Percentiles rank a stretch among this genome's conserved stretches.
These are phyloP conservation scores for Micromussa lordhowensis DNA, from an alignment of 92 coral and sea anemone species.

Conservation along the genomic window DNA sequence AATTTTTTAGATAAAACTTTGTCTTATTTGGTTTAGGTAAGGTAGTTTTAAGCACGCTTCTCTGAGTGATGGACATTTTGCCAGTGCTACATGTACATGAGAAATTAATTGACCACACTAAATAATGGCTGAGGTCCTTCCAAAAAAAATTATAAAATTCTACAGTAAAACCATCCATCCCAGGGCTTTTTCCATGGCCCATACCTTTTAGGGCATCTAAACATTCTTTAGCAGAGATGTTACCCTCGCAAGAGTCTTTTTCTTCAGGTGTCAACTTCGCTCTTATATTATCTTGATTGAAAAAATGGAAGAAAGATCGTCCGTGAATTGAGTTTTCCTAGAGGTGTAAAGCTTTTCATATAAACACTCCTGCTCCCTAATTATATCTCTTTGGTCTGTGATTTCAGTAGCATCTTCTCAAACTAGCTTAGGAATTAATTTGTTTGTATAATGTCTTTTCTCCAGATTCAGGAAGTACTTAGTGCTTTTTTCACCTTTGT, in stretches of 20 bases:
- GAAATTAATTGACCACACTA: no score
- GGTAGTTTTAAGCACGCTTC: no score
- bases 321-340: neutral
- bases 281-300: conserved; percentile 9
- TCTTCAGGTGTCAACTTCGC: conserved; percentile 25
- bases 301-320: neutral
- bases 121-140: no score
- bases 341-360: conserved; percentile 24
- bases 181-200: no score
- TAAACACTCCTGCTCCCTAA: conserved; percentile 21
- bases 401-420: no score
- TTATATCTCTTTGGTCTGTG: no score
- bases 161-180: no score
- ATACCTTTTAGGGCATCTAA: conserved; percentile 41
- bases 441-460: conserved; percentile 27
- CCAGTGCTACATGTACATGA: no score
- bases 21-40: no score
- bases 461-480: conserved; percentile 30
- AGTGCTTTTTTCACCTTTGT: conserved; percentile 30
- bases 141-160: no score
- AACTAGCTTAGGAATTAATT: conserved; percentile 38
- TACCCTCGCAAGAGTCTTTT: conserved; percentile 34
- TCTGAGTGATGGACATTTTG: no score
- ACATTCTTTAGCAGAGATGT: conserved; percentile 43
- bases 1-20: no score